These are phyloP conservation scores for Plodia interpunctella DNA, from an alignment of 1,140 invertebrate species.

Conservation along the genomic window DNA sequence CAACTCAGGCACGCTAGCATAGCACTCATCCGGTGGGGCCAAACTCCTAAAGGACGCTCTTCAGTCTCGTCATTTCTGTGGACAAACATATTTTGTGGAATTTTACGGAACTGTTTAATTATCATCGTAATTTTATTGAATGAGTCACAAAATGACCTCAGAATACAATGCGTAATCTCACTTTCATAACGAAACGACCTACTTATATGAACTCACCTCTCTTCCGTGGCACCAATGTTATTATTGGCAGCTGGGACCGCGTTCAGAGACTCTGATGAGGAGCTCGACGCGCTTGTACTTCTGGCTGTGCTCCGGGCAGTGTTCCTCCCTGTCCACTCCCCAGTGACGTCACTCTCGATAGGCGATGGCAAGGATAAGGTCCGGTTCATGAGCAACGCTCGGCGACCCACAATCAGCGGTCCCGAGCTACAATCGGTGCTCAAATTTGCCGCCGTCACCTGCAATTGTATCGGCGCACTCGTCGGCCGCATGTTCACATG, in stretches of 20 bases:
- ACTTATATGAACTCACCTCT: slow-evolving; percentile 40
- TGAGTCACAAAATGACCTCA: slow-evolving; percentile 13
- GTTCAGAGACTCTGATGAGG: slow-evolving; percentile 54
- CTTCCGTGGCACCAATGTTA: slow-evolving; percentile 44
- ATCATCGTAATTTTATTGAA: neutral
- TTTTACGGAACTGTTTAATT: neutral
- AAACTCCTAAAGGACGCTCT: slow-evolving; percentile 73
- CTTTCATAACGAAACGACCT: slow-evolving; percentile 5
- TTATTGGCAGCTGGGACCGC: slow-evolving; percentile 35
- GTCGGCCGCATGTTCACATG: slow-evolving; percentile 67
- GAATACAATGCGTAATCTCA: slow-evolving; percentile 8
- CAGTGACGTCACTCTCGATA: slow-evolving; percentile 55
- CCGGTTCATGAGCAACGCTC: slow-evolving; percentile 63
- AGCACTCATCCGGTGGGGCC: slow-evolving; percentile 89
- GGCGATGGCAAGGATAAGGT: slow-evolving; percentile 62
- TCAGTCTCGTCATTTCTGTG: slow-evolving; percentile 61
- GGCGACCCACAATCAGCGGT: slow-evolving; percentile 62
- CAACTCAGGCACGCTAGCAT: slow-evolving; percentile 89
- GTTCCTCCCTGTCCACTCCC: slow-evolving; percentile 56
- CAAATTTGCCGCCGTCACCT: slow-evolving; percentile 66
- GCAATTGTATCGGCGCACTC: slow-evolving; percentile 68
- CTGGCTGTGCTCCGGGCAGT: slow-evolving; percentile 51
- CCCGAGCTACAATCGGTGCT: slow-evolving; percentile 59
- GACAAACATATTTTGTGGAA: slow-evolving; percentile 18
- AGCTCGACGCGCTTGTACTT: slow-evolving; percentile 58